Base-by-base conservation (phyloP, 2,113 vertebrate genomes). In the Epinephelus fuscoguttatus region DNA sequence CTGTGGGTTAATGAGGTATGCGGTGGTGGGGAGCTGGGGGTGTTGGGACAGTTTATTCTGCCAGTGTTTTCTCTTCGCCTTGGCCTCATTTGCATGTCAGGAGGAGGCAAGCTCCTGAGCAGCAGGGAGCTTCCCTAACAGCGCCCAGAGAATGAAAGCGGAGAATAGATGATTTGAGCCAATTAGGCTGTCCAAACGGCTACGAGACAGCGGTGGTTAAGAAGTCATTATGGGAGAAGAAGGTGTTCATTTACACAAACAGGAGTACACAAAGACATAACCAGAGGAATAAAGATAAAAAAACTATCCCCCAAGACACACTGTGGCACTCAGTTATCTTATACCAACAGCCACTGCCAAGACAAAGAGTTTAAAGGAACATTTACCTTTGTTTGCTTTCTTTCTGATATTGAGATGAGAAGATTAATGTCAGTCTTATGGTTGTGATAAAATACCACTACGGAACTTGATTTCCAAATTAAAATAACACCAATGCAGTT, bases 1-100 rank as follows among this genome's bases (percentile, higher is more conserved):
- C 82, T 83, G 82, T 69, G 81, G 88, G 84, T 91, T 90, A 90
- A 91, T 90, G 80, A 91, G 82, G 63, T 81, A 64, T 75, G 11
- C 1, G 9, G 42, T 1, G 4, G 55, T 37, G 56, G 23, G 42
- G 50, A 56, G 66, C 33, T 42, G 21, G 7, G 70, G 66, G 52
- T 81, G 61, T 56, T 75, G 75, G 74, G 82, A 78, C 53, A 75
- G 30, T 81, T 84, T 52, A 84, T 86, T 67, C 75, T 71, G 76
- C 62, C 61, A 25, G 42, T 60, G 73, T 78, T 87, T 78, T 70
- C 33, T 70, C 70, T 72, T 70, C 73, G 40, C 69, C 37, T 66
- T 2, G 13, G 84, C 73, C 74, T 89, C 76, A 91, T 89, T 89
- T 85, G 61, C 79, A 89, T 87, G 79, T 60, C 57, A 55, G 63